phyloP scores from a whole-genome alignment of 2,888 invertebrate genomes.

The Mycogona germanica region DNA sequence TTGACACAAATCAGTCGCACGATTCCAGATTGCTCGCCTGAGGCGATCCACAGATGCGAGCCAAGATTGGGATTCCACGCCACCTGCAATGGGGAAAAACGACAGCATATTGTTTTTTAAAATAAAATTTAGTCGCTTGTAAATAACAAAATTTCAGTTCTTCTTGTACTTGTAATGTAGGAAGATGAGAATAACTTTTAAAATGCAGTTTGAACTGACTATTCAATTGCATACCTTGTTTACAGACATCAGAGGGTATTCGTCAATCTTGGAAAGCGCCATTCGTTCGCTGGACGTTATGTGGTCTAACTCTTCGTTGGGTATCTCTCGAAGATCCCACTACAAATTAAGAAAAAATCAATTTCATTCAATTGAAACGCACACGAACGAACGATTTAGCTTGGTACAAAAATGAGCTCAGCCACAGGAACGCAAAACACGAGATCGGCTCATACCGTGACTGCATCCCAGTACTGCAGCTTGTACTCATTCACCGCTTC shows the following conservation, averaged over 20 bases:
- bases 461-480: background rate
- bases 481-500: background rate
- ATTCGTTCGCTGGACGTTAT: background rate
- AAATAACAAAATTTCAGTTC: too few species aligned
- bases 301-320: conserved; percentile 2
- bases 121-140: too few species aligned
- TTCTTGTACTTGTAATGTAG: too few species aligned
- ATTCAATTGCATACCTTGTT: conserved; percentile 2
- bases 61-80: conserved; percentile 17
- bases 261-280: background rate
- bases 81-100: too few species aligned
- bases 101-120: too few species aligned
- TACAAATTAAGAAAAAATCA: background rate
- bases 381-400: background rate
- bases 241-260: background rate
- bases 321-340: conserved; percentile 4
- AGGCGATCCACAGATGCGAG: conserved; percentile 14
- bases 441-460: background rate
- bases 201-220: background rate
- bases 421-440: background rate
- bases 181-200: too few species aligned
- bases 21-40: conserved; percentile 13
- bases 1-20: conserved; percentile 2
- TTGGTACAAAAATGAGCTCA: background rate
- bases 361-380: background rate